Evolutionary conservation across 2,797 vertebrate genomes (phyloP).

Genomic region (Liparis tanakae): DNA sequence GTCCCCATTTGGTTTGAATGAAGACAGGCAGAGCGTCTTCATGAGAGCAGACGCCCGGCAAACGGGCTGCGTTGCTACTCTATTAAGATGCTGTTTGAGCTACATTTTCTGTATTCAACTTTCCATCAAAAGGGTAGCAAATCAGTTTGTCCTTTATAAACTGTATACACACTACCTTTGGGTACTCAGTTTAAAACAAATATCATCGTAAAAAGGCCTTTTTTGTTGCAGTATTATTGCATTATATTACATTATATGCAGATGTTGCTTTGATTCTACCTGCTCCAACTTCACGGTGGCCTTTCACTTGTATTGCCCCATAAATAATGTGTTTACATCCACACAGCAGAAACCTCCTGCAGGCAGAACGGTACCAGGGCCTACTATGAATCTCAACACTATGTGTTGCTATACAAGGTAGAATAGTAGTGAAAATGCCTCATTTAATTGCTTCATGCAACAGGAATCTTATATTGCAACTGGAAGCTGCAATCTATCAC

Average conservation of each 20-base stretch:
- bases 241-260: neutral
- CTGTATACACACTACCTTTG: neutral
- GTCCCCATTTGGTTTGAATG: constrained; percentile 23
- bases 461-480: constrained; percentile 25
- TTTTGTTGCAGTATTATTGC: constrained; percentile 6
- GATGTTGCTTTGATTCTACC: neutral
- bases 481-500: constrained; percentile 9
- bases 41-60: constrained; percentile 46
- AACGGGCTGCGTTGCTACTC: constrained; percentile 34
- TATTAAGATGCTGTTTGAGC: constrained; percentile 48
- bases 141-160: neutral
- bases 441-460: constrained; percentile 36
- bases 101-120: constrained; percentile 20
- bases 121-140: constrained; percentile 16
- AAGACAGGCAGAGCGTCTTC: constrained; percentile 39
- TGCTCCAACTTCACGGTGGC: neutral
- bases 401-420: constrained; percentile 33
- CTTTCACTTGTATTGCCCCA: neutral
- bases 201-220: neutral
- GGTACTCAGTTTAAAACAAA: neutral
- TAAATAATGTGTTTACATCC: constrained; percentile 12
- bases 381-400: constrained; percentile 43
- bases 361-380: neutral
- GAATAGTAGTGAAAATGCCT: constrained; percentile 45
- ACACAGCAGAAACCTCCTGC: constrained; percentile 6